phyloP scores from a whole-genome alignment of 30 jellyfish, hydroid and myxozoan genomes.

The Hydractinia symbiolongicarpus region DNA sequence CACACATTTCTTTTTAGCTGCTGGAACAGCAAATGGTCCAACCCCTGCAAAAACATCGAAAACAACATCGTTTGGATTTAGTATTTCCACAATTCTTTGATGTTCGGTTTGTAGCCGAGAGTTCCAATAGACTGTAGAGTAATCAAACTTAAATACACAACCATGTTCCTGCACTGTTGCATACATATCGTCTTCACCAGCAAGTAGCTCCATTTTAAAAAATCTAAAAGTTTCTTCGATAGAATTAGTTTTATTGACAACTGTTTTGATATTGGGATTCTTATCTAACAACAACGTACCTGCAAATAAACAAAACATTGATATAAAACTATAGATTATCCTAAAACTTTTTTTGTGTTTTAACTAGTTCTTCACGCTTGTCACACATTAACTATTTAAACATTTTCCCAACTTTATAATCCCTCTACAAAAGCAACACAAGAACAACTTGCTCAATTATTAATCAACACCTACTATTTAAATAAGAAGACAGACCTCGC shows the following conservation, averaged over 20 bases:
- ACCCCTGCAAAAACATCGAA: slow-evolving; percentile 98
- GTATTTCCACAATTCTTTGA: slow-evolving; percentile 46
- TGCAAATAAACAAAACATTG: slow-evolving; percentile 22
- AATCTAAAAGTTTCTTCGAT: slow-evolving; percentile 83
- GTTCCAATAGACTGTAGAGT: slow-evolving; percentile 94
- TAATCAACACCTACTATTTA: too few relatives aligned
- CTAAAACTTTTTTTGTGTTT: too few relatives aligned
- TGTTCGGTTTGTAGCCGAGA: slow-evolving; percentile 92
- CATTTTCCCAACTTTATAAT: too few relatives aligned
- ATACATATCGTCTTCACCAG: slow-evolving; percentile 72
- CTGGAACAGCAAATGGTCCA: slow-evolving; percentile 98
- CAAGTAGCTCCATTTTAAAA: slow-evolving; percentile 85
- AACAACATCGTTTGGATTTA: slow-evolving; percentile 60
- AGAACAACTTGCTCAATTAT: too few relatives aligned
- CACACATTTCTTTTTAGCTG: slow-evolving; percentile 70
- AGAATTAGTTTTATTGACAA: slow-evolving; percentile 75
- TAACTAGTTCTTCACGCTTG: too few relatives aligned
- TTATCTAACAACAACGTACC: slow-evolving; percentile 84
- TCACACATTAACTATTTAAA: too few relatives aligned
- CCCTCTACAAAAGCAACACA: too few relatives aligned
- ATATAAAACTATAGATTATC: too few relatives aligned
- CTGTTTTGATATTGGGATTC: slow-evolving; percentile 84
- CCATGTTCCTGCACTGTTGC: slow-evolving; percentile 85
- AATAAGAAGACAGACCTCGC: too few relatives aligned
- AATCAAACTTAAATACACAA: slow-evolving; percentile 81